Base-by-base conservation (phyloP, 2,888 invertebrate species). In the Pseudococcus viburni region DNA sequence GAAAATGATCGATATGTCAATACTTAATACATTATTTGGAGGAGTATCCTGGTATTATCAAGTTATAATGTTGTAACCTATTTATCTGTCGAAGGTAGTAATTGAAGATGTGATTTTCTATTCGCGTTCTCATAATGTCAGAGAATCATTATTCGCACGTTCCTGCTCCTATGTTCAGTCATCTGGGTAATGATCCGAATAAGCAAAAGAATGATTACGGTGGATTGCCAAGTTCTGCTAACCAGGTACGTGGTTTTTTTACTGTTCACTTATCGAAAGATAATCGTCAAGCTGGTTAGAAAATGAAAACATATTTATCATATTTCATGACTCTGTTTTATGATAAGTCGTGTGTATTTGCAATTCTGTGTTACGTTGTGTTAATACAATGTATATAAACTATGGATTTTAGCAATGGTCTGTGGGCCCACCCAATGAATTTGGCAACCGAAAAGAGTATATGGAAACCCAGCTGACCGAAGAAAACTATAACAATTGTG, bases 401-500 rank as follows among this genome's bases (percentile, higher is more conserved):
- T 33, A 15, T 59, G 68, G 8, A 68, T 73, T 73, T 26, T 17
- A 73, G 73, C n/a, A 39, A 33, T 59, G 85, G 59, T 33, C 59
- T 19, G 33, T n/a, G 84, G 46, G 80, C 9, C 80, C 26, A 3
- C n/a, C 46, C 2, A 88, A 77, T 51, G 42, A 86, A 77, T 88
- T 80, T 26, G 55, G 26, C 15, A 80, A 80, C 17, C 55, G 80
- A 7, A 39, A 85, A 48, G 46, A 51, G 77, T 88, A 85, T 26
- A 85, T 88, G 85, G 88, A 88, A 85, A 88, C 85, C 39, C 85
- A 88, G 15, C 33, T 85, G 55, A 48, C 85, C 33, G 85, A 85
- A 55, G 88, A 88, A 33, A 55, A 73, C 19, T 84, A 88, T 17
- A 85, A 51, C 12, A 42, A 9, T 46, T 68, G 64, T 42, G 42